phyloP scores from a whole-genome alignment of 2,888 invertebrate genomes.

The Trachelus troglodyta region DNA sequence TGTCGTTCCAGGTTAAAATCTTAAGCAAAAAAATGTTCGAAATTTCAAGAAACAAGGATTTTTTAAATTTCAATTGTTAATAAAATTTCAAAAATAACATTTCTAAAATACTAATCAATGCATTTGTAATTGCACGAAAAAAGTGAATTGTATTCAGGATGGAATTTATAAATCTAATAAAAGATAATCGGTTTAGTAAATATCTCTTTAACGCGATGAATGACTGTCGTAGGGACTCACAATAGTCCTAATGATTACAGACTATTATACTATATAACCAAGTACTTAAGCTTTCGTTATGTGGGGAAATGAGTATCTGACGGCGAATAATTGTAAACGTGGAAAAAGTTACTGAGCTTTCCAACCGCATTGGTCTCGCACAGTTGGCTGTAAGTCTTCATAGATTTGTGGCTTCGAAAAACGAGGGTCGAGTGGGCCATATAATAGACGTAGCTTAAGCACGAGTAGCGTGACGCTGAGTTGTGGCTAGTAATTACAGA shows the following conservation, averaged over 20 bases:
- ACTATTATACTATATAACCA: not conserved
- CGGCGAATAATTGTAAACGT: not conserved
- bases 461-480: slow-evolving; percentile 49
- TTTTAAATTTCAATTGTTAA: too few species aligned
- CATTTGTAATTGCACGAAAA: not conserved
- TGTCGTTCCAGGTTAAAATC: not conserved
- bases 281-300: not conserved
- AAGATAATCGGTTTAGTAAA: not conserved
- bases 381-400: not conserved
- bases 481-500: slow-evolving; percentile 59
- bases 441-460: slow-evolving; percentile 37
- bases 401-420: not conserved
- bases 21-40: not conserved
- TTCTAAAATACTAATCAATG: not conserved
- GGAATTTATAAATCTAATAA: not conserved
- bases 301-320: not conserved
- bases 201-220: not conserved
- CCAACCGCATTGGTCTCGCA: not conserved
- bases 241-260: not conserved
- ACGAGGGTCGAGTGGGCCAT: not conserved
- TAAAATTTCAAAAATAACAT: not conserved
- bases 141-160: not conserved
- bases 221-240: not conserved
- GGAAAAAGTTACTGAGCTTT: not conserved
- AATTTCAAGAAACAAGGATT: too few species aligned